Evolutionary conservation across 2,888 invertebrate species (phyloP), one percentile per base, ranked within the genome.

Genomic region (Leptodirus hochenwartii): DNA sequence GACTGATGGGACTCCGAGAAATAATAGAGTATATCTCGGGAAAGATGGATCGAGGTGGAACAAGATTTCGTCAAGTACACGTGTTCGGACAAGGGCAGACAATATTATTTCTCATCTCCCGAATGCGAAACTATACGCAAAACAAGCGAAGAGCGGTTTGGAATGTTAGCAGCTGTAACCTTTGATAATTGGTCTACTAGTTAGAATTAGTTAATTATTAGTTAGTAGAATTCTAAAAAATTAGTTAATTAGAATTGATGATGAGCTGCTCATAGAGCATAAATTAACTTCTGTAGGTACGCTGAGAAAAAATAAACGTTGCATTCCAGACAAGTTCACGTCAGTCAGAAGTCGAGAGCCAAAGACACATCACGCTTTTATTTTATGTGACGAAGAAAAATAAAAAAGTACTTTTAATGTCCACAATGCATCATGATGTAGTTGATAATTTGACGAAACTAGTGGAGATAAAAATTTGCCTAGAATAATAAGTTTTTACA

Each of bases 11-110:
- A n/a, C n/a, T n/a, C n/a, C n/a, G n/a, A n/a, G n/a, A n/a, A 4
- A 23, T 20, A 20, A 20, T 20, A n/a, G n/a, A 8, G 6, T n/a
- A 8, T 20, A 20, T 20, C n/a, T 20, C 20, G 8, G 20, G n/a
- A 28, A 17, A 28, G 28, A 28, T 28, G 15, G 8, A 28, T 14
- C 28, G 15, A 28, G 17, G 4, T 17, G 17, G 28, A 6, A 6
- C 9, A 27, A 27, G 15, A 13, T 12, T 12, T 13, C 27, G 5
- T 6, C 5, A 10, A 27, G 15, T 6, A 13, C 5, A 27, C 9
- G 14, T 13, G 13, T 28, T 5, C 4, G 28, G 4, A 28, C 28
- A 17, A 28, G 28, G 10, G 15, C 28, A 16, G 28, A 28, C 4
- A 28, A 28, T 28, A 17, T 17, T 4, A 17, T 28, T 22, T 17